Base-by-base conservation (phyloP, 2,888 invertebrate genomes). In the Caenorhabditis panamensis region DNA sequence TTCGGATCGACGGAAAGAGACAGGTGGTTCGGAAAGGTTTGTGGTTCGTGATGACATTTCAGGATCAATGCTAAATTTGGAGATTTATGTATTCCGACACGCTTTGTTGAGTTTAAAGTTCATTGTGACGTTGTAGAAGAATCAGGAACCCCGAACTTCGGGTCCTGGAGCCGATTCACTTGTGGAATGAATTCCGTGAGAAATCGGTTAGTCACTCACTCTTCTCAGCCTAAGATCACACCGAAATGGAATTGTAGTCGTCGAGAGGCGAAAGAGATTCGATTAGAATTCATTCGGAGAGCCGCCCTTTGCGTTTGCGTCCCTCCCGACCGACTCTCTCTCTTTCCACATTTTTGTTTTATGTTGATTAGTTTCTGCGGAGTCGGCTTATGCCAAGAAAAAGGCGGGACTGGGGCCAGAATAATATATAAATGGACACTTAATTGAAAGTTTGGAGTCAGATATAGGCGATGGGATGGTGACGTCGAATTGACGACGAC, bases 361-460 rank as follows among this genome's bases (percentile, higher is more conserved):
- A 71, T 71, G 62, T 54, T 71, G 71, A 71, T 71, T 71, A 54
- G 54, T 71, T 62, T 62, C 47, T 18, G n/a, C 18, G 9, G 9
- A 13, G 13, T 6, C 5, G 13, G 9, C 47, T 47, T 47, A 47
- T 47, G n/a, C 9, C 31, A 31, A 31, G 31, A 31, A 31, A 31
- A 18, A 9, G 4, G 18, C 18, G 18, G 18, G 5, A 18, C 2
- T 4, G 47, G 4, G 20, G 47, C 13, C 11, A 13, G 47, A 47
- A 47, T n/a, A 47, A 18, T n/a, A 47, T 47, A 47, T 18, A 18
- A 18, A 47, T n/a, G 18, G 47, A 18, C 2, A 47, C 47, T 47
- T 62, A 47, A 62, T 26, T 62, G 47, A 47, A 62, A 62, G 47
- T 56, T 66, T 66, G 54, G 24, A 66, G 66, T 54, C 53, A 36